Conservation (phyloP, 2,797 vertebrate species). For the Micrastur ruficollis region DNA sequence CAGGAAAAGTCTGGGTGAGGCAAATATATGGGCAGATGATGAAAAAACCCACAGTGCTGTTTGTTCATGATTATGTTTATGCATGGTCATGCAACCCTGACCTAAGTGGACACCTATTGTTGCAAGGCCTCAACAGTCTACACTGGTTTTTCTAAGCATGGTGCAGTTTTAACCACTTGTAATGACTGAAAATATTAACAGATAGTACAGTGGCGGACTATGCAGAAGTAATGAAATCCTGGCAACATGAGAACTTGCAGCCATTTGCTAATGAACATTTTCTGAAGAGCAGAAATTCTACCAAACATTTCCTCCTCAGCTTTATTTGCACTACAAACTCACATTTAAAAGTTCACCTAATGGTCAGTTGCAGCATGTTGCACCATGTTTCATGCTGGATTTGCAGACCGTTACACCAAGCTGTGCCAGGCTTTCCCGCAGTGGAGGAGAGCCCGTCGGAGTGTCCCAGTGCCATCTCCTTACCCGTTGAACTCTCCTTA, state of each 20-base stretch:
- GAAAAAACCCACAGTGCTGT: background rate
- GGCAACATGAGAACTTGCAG: background rate
- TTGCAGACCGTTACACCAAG: background rate
- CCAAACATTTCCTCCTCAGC: background rate
- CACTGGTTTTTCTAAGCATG: background rate
- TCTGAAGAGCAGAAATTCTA: background rate
- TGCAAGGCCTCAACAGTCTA: background rate
- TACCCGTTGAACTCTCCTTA: conserved; percentile 94
- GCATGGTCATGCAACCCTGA: background rate
- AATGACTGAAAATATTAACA: background rate
- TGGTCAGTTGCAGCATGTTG: background rate
- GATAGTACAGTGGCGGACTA: background rate
- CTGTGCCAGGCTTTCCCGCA: background rate
- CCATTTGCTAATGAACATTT: background rate
- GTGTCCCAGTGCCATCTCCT: conserved; percentile 46
- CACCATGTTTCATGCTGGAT: background rate
- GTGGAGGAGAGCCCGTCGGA: background rate
- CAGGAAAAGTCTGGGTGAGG: background rate
- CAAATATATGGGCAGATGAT: background rate
- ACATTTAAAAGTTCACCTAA: background rate
- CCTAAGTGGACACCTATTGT: background rate
- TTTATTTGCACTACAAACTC: background rate
- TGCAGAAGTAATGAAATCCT: background rate
- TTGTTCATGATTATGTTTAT: background rate
- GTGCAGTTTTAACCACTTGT: background rate